Evolutionary conservation across 2,888 invertebrate species (phyloP).

Genomic region (Tachystola acroxantha): DNA sequence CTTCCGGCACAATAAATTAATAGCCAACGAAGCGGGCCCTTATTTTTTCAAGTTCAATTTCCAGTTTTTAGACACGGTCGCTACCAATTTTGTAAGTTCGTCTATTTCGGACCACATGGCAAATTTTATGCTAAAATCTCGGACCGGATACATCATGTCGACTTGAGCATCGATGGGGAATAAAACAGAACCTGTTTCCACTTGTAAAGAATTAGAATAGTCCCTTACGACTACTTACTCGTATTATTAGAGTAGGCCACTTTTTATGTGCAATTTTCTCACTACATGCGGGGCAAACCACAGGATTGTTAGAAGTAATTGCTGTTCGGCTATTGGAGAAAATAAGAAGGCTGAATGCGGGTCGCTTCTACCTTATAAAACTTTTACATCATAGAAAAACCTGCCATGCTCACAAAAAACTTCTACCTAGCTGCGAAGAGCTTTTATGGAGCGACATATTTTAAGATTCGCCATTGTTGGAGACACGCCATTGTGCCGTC

Average conservation of each 20-base stretch:
- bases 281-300: constrained; percentile 65
- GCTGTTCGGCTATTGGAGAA: constrained; percentile 46
- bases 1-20: constrained; percentile 75
- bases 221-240: constrained; percentile 39
- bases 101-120: constrained; percentile 52
- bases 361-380: constrained; percentile 35
- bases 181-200: constrained; percentile 48
- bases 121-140: constrained; percentile 25
- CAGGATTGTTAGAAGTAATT: constrained; percentile 72
- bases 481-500: constrained; percentile 55
- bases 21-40: constrained; percentile 42
- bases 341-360: constrained; percentile 60
- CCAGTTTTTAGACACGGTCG: constrained; percentile 42
- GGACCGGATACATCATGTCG: constrained; percentile 51
- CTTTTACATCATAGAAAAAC: constrained; percentile 29
- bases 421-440: constrained; percentile 33
- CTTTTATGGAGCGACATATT: constrained; percentile 55
- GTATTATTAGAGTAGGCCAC: constrained; percentile 58
- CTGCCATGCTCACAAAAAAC: constrained; percentile 37
- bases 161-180: constrained; percentile 21
- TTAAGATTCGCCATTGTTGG: constrained; percentile 59
- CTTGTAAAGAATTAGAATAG: constrained; percentile 37
- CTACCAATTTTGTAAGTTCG: constrained; percentile 44
- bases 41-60: constrained; percentile 56
- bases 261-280: constrained; percentile 65